Conservation (phyloP, 2,888 invertebrate genomes). For the Cacoxenus indagator region DNA sequence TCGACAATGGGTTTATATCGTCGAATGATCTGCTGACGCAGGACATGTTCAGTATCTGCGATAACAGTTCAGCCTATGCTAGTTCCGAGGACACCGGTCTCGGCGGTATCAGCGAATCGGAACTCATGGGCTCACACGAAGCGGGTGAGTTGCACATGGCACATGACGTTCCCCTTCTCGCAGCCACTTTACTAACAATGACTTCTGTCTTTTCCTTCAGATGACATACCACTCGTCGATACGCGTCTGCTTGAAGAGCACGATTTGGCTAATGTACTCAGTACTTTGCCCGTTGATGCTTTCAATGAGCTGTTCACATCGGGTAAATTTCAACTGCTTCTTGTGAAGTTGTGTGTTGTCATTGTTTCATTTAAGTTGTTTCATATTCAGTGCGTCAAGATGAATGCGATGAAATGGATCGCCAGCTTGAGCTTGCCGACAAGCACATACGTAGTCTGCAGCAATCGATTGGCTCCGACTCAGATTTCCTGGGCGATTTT, state of each 20-base stretch:
- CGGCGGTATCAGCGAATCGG: conserved; percentile 75
- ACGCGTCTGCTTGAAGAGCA: conserved; percentile 79
- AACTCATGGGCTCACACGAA: conserved; percentile 73
- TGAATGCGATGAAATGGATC: conserved; percentile 89
- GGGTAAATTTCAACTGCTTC: conserved; percentile 71
- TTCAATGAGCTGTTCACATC: conserved; percentile 86
- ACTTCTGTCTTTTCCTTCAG: conserved; percentile 56
- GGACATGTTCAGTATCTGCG: conserved; percentile 71
- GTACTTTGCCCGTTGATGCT: conserved; percentile 84
- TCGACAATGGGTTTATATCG: conserved; percentile 44
- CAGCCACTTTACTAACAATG: not conserved
- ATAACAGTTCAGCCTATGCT: conserved; percentile 76
- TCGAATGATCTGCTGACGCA: conserved; percentile 64
- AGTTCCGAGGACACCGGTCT: conserved; percentile 76
- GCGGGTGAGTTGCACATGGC: conserved; percentile 58
- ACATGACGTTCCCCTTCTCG: conserved; percentile 20
- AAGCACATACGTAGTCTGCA: conserved; percentile 80
- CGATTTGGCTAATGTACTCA: conserved; percentile 83
- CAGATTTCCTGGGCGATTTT: conserved; percentile 67
- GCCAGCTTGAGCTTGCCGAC: conserved; percentile 85
- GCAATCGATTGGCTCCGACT: conserved; percentile 72
- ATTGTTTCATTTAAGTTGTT: conserved; percentile 8
- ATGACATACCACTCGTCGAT: conserved; percentile 73
- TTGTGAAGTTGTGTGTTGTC: conserved; percentile 7
- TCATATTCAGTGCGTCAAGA: conserved; percentile 74